Evolutionary conservation across 2,888 invertebrate genomes (phyloP).

Genomic region (Ariolimax columbianus): DNA sequence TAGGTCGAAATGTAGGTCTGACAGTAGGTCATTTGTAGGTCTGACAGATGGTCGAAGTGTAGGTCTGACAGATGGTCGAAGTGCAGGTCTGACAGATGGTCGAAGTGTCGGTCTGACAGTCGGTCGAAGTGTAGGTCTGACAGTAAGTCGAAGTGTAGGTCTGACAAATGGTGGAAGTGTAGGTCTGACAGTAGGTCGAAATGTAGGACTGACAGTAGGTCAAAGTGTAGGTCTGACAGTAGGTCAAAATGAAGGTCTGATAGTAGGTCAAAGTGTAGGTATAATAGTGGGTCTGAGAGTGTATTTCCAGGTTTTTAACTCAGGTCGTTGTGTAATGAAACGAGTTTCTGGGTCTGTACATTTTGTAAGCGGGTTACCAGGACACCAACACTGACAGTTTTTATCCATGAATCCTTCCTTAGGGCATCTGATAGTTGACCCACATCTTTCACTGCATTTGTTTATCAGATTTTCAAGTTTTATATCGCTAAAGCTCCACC

Average conservation of each 20-base stretch:
- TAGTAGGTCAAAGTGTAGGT: no score
- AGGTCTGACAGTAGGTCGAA: not conserved
- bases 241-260: no score
- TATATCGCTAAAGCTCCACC: constrained; percentile 66
- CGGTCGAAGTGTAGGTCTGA: not conserved
- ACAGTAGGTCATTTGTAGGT: no score
- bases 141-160: not conserved
- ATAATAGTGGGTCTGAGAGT: no score
- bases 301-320: no score
- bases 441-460: constrained; percentile 55
- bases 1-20: no score
- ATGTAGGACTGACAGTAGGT: no score
- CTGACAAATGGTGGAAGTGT: not conserved
- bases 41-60: no score
- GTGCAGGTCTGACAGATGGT: no score
- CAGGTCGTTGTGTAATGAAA: not conserved
- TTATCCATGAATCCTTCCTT: constrained; percentile 49
- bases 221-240: no score
- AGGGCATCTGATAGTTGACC: constrained; percentile 43
- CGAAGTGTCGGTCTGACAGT: not conserved
- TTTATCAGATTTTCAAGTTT: constrained; percentile 68
- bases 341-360: constrained; percentile 50
- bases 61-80: no score
- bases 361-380: constrained; percentile 43
- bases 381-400: constrained; percentile 53